These are phyloP conservation scores for Trissoscelio sp. DNA, from an alignment of 2,888 invertebrate species.

Conservation along the genomic window DNA sequence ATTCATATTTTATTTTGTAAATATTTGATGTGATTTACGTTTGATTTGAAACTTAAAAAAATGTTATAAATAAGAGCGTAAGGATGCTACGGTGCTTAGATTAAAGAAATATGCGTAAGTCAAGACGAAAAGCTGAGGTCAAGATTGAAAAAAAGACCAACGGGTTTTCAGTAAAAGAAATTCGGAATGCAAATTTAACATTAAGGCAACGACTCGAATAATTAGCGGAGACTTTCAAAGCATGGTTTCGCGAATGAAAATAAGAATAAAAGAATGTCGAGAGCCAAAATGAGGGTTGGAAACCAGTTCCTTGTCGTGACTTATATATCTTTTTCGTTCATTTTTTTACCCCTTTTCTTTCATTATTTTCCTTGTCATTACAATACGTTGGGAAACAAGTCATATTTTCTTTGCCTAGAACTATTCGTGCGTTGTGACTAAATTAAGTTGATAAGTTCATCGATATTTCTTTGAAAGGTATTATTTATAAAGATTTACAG, in stretches of 20 bases:
- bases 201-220: constrained; percentile 75
- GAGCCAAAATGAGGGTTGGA: constrained; percentile 42
- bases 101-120: neutral
- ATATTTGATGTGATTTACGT: too few relatives aligned
- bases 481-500: too few relatives aligned
- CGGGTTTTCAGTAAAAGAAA: constrained; percentile 56
- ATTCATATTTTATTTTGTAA: too few relatives aligned
- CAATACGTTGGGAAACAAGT: constrained; percentile 52
- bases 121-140: constrained; percentile 3
- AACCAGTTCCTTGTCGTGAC: constrained; percentile 43
- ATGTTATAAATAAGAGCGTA: neutral
- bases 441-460: constrained; percentile 22
- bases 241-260: constrained; percentile 52
- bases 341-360: constrained; percentile 49
- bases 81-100: neutral
- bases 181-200: constrained; percentile 74
- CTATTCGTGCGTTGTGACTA: constrained; percentile 26
- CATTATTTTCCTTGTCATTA: constrained; percentile 53
- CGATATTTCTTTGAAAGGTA: too few relatives aligned
- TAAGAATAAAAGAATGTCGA: constrained; percentile 54
- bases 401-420: constrained; percentile 29
- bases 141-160: constrained; percentile 25
- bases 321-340: constrained; percentile 39
- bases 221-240: constrained; percentile 75
- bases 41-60: neutral